Base-by-base conservation (phyloP, 64 coral and sea anemone species). In the Montipora sp. region DNA sequence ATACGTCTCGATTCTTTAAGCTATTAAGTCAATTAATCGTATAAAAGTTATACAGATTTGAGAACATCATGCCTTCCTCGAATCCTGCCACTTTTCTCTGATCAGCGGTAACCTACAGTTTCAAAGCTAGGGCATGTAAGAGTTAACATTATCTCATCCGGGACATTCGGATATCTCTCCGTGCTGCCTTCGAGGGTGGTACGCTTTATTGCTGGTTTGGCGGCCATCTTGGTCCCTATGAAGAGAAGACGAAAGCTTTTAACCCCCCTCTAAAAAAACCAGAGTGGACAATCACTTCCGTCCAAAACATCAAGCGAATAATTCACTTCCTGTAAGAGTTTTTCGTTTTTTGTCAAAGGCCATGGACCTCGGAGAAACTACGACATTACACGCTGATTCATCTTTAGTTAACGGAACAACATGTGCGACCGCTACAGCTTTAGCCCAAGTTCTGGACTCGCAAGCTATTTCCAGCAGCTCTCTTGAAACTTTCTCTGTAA, bases 251-350 rank as follows among this genome's bases (percentile, higher is more conserved):
- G 68, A 79, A 97, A 97, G 50, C 53, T 77, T 87, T 15, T 16
- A 92, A 97, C 95, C 95, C 95, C 95, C 95, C 95, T 97, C 95
- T 97, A 97, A 97, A 97, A 94, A 79, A 57, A 57, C 11, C 50
- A 46, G 57, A 19, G 91, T 75, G 18, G 22, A 72, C 22, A 66
- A 16, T 94, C 83, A 97, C 95, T 97, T 97, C 95, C 95, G 95
- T 93, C 90, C 47, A 90, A 24, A 79, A 84, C 59, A 90, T 36
- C 80, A 78, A 47, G 27, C 49, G 59, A 80, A 24, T 57, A 27
- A 36, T 72, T 93, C 92, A 97, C 95, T 97, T 97, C 95, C 95
- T 97, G 95, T 97, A 44, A 21, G 66, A 75, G 14, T 14, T n/a
- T 23, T 21, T 71, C 46, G 18, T 22, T 61, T 53, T 11, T 51